Percentiles rank a stretch among this genome's conserved stretches.
Conservation (phyloP, 2,888 invertebrate genomes). For the Torymus auratus region DNA sequence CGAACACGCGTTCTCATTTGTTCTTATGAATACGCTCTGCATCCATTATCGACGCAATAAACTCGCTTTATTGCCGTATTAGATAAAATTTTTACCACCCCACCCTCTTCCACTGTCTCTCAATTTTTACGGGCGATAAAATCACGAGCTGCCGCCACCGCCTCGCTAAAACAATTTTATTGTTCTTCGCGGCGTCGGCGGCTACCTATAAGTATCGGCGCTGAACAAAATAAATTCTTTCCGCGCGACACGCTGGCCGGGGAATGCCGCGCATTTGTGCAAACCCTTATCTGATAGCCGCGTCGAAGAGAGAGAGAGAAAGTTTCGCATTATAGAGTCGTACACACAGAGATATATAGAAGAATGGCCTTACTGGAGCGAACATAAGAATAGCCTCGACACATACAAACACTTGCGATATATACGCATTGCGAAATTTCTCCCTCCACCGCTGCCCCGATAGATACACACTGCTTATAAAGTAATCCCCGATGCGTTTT, state of each 20-base stretch:
- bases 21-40: too few species aligned
- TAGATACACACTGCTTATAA: background rate
- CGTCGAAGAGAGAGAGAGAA: slow-evolving; percentile 38
- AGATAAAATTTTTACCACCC: background rate
- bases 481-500: slow-evolving; percentile 46
- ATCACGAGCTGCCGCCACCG: too few species aligned
- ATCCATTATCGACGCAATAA: too few species aligned
- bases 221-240: background rate
- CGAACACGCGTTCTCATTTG: too few species aligned
- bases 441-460: too few species aligned
- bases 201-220: too few species aligned
- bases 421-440: slow-evolving; percentile 22
- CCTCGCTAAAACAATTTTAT: too few species aligned
- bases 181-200: too few species aligned
- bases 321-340: background rate
- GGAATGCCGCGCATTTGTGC: background rate
- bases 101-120: background rate
- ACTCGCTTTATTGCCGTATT: too few species aligned
- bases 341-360: background rate
- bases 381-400: background rate
- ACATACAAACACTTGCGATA: too few species aligned
- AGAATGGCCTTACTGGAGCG: background rate
- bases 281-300: slow-evolving; percentile 10
- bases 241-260: background rate
- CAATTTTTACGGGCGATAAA: too few species aligned